phyloP scores from a whole-genome alignment of 2,113 vertebrate species.

The Phrynosoma platyrhinos region DNA sequence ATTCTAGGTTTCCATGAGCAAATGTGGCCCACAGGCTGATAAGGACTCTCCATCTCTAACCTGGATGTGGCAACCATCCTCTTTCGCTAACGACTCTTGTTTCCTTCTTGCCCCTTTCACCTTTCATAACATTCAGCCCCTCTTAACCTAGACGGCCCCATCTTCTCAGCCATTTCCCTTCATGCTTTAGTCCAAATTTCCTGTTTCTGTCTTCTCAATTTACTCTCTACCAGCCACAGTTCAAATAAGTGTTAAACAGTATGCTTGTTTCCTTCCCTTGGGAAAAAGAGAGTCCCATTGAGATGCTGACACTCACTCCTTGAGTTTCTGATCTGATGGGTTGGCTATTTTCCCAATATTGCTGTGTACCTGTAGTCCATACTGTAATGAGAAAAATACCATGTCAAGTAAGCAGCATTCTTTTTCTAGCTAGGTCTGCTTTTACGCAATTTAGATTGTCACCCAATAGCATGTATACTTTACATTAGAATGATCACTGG shows the following conservation, averaged over 20 bases:
- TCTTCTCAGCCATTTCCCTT: too few relatives aligned
- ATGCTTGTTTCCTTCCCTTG: too few relatives aligned
- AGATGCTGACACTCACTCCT: too few relatives aligned
- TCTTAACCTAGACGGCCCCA: neutral
- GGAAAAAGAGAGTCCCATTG: too few relatives aligned
- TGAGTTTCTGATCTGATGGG: neutral
- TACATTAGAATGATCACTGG: neutral
- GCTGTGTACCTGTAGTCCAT: neutral
- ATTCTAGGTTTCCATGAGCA: too few relatives aligned
- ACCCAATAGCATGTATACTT: neutral
- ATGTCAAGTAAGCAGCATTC: neutral
- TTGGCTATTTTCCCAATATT: neutral
- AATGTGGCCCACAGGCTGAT: neutral
- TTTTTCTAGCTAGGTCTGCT: neutral
- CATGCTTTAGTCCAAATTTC: neutral
- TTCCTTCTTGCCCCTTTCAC: neutral
- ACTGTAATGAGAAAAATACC: too few relatives aligned
- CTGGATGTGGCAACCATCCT: neutral
- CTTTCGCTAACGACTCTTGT: neutral
- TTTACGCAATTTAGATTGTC: neutral
- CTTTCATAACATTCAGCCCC: neutral
- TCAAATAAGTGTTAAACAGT: too few relatives aligned
- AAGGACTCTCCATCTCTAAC: neutral
- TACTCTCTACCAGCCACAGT: too few relatives aligned
- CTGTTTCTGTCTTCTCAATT: too few relatives aligned